Evolutionary conservation across 2,888 invertebrate genomes (phyloP).

Genomic region (Stramonita haemastoma): DNA sequence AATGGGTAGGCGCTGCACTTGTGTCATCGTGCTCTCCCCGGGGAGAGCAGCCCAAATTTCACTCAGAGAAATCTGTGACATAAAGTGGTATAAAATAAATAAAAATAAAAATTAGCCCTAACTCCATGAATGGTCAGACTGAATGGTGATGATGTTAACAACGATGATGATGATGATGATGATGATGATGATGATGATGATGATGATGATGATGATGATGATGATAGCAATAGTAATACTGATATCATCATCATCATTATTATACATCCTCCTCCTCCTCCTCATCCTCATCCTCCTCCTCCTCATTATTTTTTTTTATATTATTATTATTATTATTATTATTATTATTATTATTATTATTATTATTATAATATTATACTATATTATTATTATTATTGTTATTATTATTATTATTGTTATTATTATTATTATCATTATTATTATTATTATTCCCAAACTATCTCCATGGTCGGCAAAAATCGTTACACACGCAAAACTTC

Average conservation of each 20-base stretch:
- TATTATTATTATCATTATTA: not conserved
- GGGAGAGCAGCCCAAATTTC: too few relatives aligned
- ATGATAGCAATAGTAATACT: not conserved
- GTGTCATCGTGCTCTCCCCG: too few relatives aligned
- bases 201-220: not conserved
- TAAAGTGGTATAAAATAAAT: too few relatives aligned
- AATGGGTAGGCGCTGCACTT: too few relatives aligned
- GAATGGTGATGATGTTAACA: too few relatives aligned
- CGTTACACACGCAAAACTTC: too few relatives aligned
- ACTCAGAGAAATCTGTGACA: too few relatives aligned
- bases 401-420: not conserved
- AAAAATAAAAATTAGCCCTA: too few relatives aligned
- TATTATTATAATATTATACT: not conserved
- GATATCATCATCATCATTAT: not conserved
- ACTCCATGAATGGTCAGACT: too few relatives aligned
- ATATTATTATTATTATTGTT: not conserved
- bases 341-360: not conserved
- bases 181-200: slow-evolving; percentile 11
- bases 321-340: not conserved
- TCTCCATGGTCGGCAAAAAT: too few relatives aligned
- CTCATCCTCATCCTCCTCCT: not conserved
- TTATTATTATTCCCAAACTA: not conserved
- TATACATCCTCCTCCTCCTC: not conserved
- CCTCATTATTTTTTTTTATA: not conserved
- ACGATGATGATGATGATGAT: slow-evolving; percentile 11